phyloP scores from a whole-genome alignment of 2,888 invertebrate species.

The Acanthosepion lycidas region DNA sequence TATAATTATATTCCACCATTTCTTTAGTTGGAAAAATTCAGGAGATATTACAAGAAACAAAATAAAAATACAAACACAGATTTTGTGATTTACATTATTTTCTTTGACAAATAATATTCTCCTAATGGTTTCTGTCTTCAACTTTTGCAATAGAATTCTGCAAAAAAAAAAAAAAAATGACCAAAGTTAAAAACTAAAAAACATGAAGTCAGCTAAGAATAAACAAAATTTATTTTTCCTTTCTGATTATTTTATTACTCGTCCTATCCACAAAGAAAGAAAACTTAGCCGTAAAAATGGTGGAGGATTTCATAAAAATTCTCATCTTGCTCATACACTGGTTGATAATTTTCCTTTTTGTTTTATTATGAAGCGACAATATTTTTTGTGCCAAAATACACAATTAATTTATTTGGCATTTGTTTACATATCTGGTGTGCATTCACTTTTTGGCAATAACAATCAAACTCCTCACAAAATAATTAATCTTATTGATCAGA shows the following conservation, averaged over 20 bases:
- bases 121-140: slow-evolving; percentile 33
- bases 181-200: background rate
- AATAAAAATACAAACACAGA: background rate
- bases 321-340: background rate
- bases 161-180: background rate
- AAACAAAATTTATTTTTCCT: background rate
- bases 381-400: background rate
- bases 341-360: background rate
- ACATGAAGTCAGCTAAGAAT: background rate
- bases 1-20: background rate
- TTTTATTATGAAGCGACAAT: background rate
- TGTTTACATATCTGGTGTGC: background rate
- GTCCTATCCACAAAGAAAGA: background rate
- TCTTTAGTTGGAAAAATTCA: slow-evolving; percentile 33
- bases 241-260: slow-evolving; percentile 16
- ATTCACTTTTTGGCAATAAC: background rate
- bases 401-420: slow-evolving; percentile 6
- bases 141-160: slow-evolving; percentile 1
- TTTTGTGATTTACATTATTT: slow-evolving; percentile 33
- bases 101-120: background rate
- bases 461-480: background rate
- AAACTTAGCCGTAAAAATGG: background rate
- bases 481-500: background rate
- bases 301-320: background rate
- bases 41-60: background rate